Evolutionary conservation across 2,888 invertebrate species (phyloP), one percentile per base, ranked within the genome.

Genomic region (Leuctra nigra): DNA sequence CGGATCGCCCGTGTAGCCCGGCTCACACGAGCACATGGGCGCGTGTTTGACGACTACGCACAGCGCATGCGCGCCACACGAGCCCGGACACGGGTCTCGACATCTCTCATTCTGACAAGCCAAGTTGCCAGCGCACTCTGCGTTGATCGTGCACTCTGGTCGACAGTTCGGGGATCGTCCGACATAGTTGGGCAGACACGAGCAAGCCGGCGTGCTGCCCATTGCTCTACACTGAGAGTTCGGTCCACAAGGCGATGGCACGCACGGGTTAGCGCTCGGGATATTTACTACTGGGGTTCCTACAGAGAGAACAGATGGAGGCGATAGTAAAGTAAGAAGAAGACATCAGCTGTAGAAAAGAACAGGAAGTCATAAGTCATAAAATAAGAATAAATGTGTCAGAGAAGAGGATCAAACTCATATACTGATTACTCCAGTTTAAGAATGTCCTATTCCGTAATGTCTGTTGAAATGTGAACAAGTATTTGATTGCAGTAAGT

Each of bases 181-280:
- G 23, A 66, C 63, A 53, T 66, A 67, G 24, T 66, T 67, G 2
- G 65, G 63, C 23, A 66, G 64, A 54, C 70, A 70, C 24, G 63
- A 63, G 62, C 70, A 70, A 1, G 64, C 60, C 9, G 62, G 50
- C 58, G 59, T 18, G 63, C 62, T 54, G 36, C 68, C 67, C 16
- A 67, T 59, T 44, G 68, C 69, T 57, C 69, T 69, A 60, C 75
- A 75, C 52, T 71, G 66, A 0, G 74, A 71, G 64, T 73, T 72
- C 23, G 77, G 71, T 64, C 79, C 84, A 66, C 86, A 86, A 1
- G 84, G 84, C 2, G 80, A 79, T 38, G 83, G 82, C 4, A 75
- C 66, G 64, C 85, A 85, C 1, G 82, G 82, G 63, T 80, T 60
- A 39, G 58, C 68, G 68, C 56, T 64, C 47, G 38, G 68, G 65